Percentiles rank a stretch among this genome's conserved stretches.
phyloP scores from a whole-genome alignment of 2,797 vertebrate species.

The Manis crassicaudata region DNA sequence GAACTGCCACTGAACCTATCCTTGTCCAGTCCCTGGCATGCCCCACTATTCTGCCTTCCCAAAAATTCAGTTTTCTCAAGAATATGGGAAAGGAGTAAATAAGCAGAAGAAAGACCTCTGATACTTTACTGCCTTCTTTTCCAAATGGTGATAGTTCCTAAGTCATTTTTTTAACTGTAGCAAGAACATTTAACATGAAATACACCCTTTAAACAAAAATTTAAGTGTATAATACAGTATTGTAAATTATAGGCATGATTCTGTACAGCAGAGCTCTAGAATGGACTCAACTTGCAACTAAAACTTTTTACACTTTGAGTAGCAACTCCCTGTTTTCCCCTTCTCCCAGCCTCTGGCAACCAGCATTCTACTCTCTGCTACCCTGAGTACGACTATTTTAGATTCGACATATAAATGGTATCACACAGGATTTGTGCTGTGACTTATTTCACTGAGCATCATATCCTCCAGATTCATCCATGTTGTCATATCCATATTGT shows the following conservation, averaged over 20 bases:
- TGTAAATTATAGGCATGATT: not conserved
- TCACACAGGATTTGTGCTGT: not conserved
- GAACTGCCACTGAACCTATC: not conserved
- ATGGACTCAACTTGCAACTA: not conserved
- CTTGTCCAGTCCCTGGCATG: not conserved
- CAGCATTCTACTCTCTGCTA: not conserved
- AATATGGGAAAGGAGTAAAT: not conserved
- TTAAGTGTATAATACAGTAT: not conserved
- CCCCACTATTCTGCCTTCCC: not conserved
- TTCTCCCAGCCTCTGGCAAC: not conserved
- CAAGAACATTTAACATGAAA: not conserved
- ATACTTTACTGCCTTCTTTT: not conserved
- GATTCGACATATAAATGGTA: not conserved
- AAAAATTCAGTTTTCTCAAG: not conserved
- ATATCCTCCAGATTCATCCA: not conserved
- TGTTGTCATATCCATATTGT: not conserved
- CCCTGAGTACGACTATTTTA: not conserved
- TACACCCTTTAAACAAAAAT: not conserved
- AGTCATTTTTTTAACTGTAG: not conserved
- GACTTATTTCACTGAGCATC: conserved; percentile 6
- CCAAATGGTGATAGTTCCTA: not conserved
- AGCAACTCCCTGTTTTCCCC: not conserved
- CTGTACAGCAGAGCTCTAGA: not conserved
- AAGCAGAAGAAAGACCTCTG: conserved; percentile 39
- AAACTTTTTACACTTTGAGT: not conserved